phyloP scores from a whole-genome alignment of 92 coral and sea anemone species.

The Parazoanthus atlanticus region DNA sequence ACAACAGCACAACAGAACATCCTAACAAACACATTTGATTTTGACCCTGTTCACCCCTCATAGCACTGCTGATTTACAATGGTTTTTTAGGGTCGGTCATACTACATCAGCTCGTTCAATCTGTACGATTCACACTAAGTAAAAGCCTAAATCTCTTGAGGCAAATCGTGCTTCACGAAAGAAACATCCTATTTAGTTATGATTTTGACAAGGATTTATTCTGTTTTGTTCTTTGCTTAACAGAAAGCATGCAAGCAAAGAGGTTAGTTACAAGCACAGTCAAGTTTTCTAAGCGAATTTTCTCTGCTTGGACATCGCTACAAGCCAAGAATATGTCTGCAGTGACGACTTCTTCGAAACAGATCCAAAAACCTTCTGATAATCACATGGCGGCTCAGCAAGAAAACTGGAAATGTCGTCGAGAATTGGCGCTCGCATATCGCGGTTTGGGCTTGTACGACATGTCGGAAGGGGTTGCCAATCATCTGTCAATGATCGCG shows the following conservation, averaged over 20 bases:
- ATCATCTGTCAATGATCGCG: slow-evolving; percentile 42
- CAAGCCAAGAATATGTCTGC: background rate
- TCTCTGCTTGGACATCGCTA: background rate
- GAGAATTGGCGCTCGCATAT: slow-evolving; percentile 27
- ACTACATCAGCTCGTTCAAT: too few relatives aligned
- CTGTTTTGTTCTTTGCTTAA: background rate
- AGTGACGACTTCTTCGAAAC: background rate
- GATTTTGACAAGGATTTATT: too few relatives aligned
- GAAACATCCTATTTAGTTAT: background rate
- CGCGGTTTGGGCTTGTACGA: slow-evolving; percentile 9
- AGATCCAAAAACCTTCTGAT: background rate
- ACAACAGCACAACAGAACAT: too few relatives aligned
- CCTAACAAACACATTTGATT: too few relatives aligned
- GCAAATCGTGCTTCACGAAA: too few relatives aligned
- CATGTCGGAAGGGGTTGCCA: slow-evolving; percentile 11
- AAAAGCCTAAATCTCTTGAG: too few relatives aligned
- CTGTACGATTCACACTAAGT: too few relatives aligned
- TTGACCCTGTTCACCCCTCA: too few relatives aligned
- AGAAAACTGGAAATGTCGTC: slow-evolving; percentile 16
- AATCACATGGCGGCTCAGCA: slow-evolving; percentile 22
- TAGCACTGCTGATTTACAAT: too few relatives aligned
- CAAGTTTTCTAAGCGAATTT: background rate
- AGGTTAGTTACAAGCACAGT: background rate
- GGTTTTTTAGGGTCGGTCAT: too few relatives aligned
- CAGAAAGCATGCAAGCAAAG: background rate